Base-by-base conservation (phyloP, 1,140 invertebrate genomes). In the Eupristina koningsbergeri region DNA sequence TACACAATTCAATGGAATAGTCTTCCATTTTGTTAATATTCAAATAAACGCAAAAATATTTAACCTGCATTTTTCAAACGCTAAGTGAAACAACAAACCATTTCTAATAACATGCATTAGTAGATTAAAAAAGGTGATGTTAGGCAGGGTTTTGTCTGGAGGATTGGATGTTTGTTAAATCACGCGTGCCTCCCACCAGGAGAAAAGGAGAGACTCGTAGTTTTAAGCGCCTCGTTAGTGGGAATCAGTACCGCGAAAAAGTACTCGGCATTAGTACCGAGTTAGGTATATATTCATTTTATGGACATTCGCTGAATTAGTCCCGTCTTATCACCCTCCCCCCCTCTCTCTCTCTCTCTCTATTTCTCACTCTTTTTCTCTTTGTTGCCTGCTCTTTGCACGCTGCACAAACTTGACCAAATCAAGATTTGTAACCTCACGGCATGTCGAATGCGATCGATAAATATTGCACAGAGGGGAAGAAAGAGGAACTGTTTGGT, bases 401-500 rank as follows among this genome's bases (percentile, higher is more conserved):
- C 29, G 11, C 41, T 45, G 77, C 41, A 58, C 41, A 74, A 84
- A 69, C 61, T 84, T 41, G 58, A 64, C 73, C 53, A 67, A 84
- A 84, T 84, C 77, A 47, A 84, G 83, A 84, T 84, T 75, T 80
- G 75, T 75, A 77, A 83, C 41, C 61, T 41, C 45, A 77, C 75
- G 73, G 81, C 61, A 75, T 67, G 47, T 71, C 71, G n/a, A 75
- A 82, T 47, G 80, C 63, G 47, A 77, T 83, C 81, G 81, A 83
- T 83, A 76, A 50, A 76, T 83, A 83, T 83, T 73, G 81, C 77
- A 67, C 29, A 83, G 77, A 64, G 73, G 64, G 58, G 31, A 41
- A 47, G 26, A 26, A 45, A 41, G 29, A 41, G 73, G 29, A 47
- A 36, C 45, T 81, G 53, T 29, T 61, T 8, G 50, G 19, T 81